phyloP scores from a whole-genome alignment of 2,888 invertebrate genomes.

The Acleris holmiana region DNA sequence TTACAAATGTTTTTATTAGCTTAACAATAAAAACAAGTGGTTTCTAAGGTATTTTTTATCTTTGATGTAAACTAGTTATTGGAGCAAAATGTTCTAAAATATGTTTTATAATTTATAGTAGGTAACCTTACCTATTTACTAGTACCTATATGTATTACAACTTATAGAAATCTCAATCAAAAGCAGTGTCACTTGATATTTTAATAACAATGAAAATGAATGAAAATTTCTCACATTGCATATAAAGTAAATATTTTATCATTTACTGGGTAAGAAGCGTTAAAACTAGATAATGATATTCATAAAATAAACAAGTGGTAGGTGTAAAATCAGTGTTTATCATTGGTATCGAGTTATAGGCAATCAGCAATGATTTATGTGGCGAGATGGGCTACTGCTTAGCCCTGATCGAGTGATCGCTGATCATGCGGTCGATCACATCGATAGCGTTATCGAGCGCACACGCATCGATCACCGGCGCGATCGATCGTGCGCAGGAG shows the following conservation, averaged over 20 bases:
- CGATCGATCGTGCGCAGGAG: constrained; percentile 41
- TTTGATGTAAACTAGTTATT: too few species aligned
- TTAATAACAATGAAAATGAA: too few species aligned
- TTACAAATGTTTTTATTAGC: not conserved
- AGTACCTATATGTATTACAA: too few species aligned
- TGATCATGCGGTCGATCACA: constrained; percentile 45
- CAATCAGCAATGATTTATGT: constrained; percentile 72
- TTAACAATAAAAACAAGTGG: too few species aligned
- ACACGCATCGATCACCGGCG: constrained; percentile 58
- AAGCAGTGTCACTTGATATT: too few species aligned
- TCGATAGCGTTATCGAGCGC: constrained; percentile 54
- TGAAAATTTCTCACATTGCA: not conserved
- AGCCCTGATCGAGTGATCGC: constrained; percentile 50
- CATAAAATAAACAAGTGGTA: constrained; percentile 47
- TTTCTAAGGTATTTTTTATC: too few species aligned
- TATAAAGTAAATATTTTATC: not conserved
- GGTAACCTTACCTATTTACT: too few species aligned
- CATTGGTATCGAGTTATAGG: constrained; percentile 65
- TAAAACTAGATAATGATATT: constrained; percentile 44
- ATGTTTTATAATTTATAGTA: too few species aligned
- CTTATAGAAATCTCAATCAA: too few species aligned
- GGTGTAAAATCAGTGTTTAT: constrained; percentile 67
- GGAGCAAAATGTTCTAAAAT: too few species aligned
- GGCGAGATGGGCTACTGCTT: constrained; percentile 62
- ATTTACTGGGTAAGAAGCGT: not conserved